Conservation (phyloP, 2,113 vertebrate genomes). For the Anoura caudifer region DNA sequence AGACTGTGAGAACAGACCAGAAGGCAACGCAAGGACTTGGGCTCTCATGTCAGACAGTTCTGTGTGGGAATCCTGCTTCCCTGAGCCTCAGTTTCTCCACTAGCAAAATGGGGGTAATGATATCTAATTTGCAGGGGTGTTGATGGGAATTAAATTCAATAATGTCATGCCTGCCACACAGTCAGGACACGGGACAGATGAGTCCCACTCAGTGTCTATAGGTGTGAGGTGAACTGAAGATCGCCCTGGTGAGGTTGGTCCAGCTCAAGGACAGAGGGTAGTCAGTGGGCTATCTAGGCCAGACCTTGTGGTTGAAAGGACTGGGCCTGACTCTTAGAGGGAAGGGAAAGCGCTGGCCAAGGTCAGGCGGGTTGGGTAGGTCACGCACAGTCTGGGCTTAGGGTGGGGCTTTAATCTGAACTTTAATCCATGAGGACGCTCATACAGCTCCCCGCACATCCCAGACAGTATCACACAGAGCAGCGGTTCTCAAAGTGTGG, state of each 20-base stretch:
- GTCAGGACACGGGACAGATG: too few relatives aligned
- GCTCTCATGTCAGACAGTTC: not conserved
- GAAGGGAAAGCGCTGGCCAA: not conserved
- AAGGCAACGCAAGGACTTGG: not conserved
- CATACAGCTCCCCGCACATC: not conserved
- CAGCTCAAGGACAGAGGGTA: not conserved
- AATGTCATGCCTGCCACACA: not conserved
- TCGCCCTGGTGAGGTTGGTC: not conserved
- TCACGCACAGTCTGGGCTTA: not conserved
- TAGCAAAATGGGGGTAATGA: not conserved
- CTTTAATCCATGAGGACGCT: not conserved
- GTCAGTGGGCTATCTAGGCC: not conserved
- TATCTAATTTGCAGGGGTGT: not conserved
- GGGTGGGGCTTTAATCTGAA: not conserved
- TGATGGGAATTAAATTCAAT: not conserved
- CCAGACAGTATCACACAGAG: rapidly evolving
- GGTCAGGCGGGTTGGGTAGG: not conserved
- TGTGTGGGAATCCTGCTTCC: not conserved
- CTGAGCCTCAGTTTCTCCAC: not conserved
- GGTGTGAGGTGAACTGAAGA: not conserved
- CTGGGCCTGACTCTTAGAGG: not conserved
- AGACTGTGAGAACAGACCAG: constrained; percentile 16
- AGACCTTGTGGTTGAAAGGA: not conserved
- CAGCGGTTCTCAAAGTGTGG: not conserved
- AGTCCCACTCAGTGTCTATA: not conserved